These are phyloP conservation scores for Bombus impatiens DNA, from an alignment of 1,140 invertebrate genomes.

Conservation along the genomic window DNA sequence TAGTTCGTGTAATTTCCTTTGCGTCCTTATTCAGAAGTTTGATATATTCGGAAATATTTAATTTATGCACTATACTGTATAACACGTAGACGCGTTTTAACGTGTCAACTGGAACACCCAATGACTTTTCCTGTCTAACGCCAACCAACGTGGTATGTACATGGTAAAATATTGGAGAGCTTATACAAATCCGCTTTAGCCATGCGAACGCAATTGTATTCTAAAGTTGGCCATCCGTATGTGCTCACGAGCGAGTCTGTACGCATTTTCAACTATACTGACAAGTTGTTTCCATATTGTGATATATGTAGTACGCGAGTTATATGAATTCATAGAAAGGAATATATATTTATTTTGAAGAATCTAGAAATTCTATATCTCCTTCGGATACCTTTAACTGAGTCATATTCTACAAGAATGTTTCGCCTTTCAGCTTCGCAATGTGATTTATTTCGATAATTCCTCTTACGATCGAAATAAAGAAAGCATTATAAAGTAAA, in stretches of 20 bases:
- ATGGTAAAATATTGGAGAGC: constrained; percentile 16
- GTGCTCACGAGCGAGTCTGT: background rate
- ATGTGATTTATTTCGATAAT: background rate
- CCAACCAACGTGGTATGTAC: constrained; percentile 2
- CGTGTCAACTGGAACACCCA: background rate
- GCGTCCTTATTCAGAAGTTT: too few relatives aligned
- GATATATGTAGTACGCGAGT: background rate
- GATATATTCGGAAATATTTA: too few relatives aligned
- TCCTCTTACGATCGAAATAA: background rate
- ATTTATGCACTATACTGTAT: too few relatives aligned
- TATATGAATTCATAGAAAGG: background rate
- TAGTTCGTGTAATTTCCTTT: too few relatives aligned
- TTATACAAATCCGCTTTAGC: constrained; percentile 22
- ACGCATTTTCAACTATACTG: constrained; percentile 31
- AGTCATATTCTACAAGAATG: background rate
- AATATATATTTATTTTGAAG: background rate
- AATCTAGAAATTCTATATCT: background rate
- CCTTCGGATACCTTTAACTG: background rate
- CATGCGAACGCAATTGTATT: constrained; percentile 34
- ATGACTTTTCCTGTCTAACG: constrained; percentile 1
- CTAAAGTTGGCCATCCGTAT: background rate
- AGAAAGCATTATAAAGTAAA: too few relatives aligned
- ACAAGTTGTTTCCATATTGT: constrained; percentile 41
- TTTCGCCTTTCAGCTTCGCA: background rate
- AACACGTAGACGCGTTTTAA: background rate